Conservation (phyloP, 2,888 invertebrate species). For the Andrena hattorfiana region DNA sequence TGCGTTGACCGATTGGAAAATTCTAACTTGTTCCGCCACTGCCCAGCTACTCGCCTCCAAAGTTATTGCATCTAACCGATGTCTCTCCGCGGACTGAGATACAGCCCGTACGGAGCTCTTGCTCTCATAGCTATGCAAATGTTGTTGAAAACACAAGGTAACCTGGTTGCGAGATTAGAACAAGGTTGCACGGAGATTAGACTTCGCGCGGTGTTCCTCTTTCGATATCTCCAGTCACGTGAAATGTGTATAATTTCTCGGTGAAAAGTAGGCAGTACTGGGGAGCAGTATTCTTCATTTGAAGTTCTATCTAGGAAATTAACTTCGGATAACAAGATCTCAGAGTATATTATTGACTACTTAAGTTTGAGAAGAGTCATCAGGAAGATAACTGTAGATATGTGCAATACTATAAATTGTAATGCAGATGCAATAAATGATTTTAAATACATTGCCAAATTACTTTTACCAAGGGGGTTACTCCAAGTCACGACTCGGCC, state of each 20-base stretch:
- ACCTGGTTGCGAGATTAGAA: background rate
- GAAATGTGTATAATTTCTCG: too few species aligned
- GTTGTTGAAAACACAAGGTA: background rate
- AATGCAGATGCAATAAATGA: too few species aligned
- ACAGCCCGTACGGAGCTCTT: conserved; percentile 4
- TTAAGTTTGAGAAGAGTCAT: too few species aligned
- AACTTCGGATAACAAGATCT: too few species aligned
- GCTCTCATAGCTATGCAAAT: conserved; percentile 1
- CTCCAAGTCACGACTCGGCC: too few species aligned
- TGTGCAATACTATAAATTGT: too few species aligned
- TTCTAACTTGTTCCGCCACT: conserved; percentile 7
- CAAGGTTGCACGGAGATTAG: background rate
- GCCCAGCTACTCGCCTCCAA: background rate
- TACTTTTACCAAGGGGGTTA: too few species aligned
- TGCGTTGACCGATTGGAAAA: conserved; percentile 21
- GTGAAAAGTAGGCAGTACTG: background rate
- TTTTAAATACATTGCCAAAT: too few species aligned
- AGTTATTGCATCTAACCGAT: conserved; percentile 8
- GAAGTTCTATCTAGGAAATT: too few species aligned
- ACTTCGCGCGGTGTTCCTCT: background rate
- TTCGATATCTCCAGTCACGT: too few species aligned
- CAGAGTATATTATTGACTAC: too few species aligned
- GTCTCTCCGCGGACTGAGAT: background rate
- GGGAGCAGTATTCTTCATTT: background rate
- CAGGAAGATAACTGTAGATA: too few species aligned